Conservation (phyloP, 2,113 vertebrate species). For the Morone saxatilis region DNA sequence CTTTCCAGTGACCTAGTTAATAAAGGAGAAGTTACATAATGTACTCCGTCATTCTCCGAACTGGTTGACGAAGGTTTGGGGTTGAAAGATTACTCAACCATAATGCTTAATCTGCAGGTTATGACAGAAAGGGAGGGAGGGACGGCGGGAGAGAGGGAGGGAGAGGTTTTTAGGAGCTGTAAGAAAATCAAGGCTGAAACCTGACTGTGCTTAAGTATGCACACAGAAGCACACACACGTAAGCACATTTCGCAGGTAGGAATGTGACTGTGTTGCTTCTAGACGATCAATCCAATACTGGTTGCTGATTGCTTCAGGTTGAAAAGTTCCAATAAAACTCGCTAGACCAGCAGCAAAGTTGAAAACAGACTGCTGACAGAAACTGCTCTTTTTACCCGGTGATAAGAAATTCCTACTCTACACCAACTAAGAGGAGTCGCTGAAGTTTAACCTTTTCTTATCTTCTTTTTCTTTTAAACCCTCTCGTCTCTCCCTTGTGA, state of each 20-base stretch:
- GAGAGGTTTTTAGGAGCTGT: neutral
- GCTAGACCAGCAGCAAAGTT: slow-evolving; percentile 3
- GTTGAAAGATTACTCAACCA: slow-evolving; percentile 72
- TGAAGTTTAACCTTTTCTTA: slow-evolving; percentile 12
- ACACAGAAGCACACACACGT: neutral
- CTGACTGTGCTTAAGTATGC: slow-evolving; percentile 20
- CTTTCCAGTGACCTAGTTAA: slow-evolving; percentile 53
- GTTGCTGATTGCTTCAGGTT: slow-evolving; percentile 18
- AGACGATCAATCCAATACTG: neutral
- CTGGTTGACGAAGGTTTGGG: slow-evolving; percentile 60
- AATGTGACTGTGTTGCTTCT: slow-evolving; percentile 17
- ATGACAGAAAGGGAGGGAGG: slow-evolving; percentile 51
- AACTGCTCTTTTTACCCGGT: neutral
- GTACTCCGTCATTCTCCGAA: slow-evolving; percentile 47
- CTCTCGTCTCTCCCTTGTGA: neutral
- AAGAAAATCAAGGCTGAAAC: slow-evolving; percentile 20
- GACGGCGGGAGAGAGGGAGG: slow-evolving; percentile 1
- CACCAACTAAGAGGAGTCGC: neutral
- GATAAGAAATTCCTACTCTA: neutral
- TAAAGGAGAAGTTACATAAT: slow-evolving; percentile 68
- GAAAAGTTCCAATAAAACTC: slow-evolving; percentile 31
- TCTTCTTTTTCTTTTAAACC: neutral
- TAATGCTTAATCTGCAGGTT: slow-evolving; percentile 66
- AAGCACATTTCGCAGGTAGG: slow-evolving; percentile 12
- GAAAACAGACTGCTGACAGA: slow-evolving; percentile 20